Evolutionary conservation across 2,888 invertebrate genomes (phyloP), one percentile per base, ranked within the genome.

Genomic region (Rhingia rostrata): DNA sequence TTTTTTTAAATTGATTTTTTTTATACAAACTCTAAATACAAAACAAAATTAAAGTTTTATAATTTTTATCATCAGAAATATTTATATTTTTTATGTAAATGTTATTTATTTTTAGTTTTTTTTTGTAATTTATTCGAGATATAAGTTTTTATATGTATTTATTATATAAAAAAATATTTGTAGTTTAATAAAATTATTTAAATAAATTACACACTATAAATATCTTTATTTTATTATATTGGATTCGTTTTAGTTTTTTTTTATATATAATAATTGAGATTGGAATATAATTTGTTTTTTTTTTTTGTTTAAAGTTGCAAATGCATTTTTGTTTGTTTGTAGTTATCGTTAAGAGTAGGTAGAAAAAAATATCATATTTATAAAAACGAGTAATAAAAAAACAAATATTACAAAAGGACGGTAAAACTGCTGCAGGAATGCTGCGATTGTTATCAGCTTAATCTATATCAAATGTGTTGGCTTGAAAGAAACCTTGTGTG

Each of bases 351-450:
- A 49, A 33, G 6, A 51, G 12, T 54, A 33, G 33, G 56, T 6
- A 45, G 41, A 73, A 73, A 58, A n/a, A 64, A 70, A 30, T 63
- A 43, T 14, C 2, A 14, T 70, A 12, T 53, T 51, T 64, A 51
- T 63, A 39, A 43, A 79, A 39, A 74, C 22, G 39, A 69, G 69
- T 12, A 10, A 22, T 14, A 63, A 74, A 64, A 85, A 78, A 79
- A 73, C 41, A 85, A 80, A 85, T 85, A 73, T 85, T 77, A 85
- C 85, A 85, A 85, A 85, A 85, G 85, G 85, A 85, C 85, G 85
- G 85, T 85, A 67, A 67, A 81, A 81, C 78, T 81, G 75, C 72
- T 75, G 74, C 75, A 85, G 79, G 67, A 80, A 85, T 85, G 80
- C 80, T 77, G 75, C 75, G 49, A 22, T 22, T 22, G 22, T 22